phyloP scores from a whole-genome alignment of 2,113 vertebrate genomes.

The Hemiprocne comata region DNA sequence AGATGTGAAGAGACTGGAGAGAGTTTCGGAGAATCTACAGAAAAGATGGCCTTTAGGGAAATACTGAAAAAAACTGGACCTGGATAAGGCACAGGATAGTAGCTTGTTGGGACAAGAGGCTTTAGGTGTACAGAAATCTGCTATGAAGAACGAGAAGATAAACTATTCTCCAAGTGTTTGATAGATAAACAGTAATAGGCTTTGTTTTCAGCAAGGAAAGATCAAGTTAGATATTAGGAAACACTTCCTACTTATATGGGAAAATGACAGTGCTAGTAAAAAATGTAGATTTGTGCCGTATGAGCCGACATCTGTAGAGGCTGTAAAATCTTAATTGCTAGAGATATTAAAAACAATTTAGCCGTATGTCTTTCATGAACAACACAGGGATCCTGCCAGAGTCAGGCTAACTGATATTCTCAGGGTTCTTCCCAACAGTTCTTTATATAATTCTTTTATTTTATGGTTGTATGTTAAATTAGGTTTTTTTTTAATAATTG shows the following conservation, averaged over 20 bases:
- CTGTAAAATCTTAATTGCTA: constrained; percentile 42
- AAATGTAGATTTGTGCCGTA: not conserved
- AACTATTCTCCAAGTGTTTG: not conserved
- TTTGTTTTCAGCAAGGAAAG: not conserved
- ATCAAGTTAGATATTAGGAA: not conserved
- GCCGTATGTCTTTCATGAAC: not conserved
- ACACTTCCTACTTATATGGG: not conserved
- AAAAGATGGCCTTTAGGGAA: not conserved
- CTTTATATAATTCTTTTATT: not conserved
- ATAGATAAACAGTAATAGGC: not conserved
- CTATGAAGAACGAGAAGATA: not conserved
- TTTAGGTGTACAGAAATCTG: not conserved
- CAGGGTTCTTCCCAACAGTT: not conserved
- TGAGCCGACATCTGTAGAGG: not conserved
- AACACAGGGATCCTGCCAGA: not conserved
- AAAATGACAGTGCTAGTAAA: not conserved
- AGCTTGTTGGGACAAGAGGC: not conserved
- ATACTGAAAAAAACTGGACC: not conserved
- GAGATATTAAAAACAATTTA: constrained; percentile 28
- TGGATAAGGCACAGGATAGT: not conserved
- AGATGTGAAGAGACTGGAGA: not conserved
- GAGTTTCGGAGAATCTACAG: not conserved
- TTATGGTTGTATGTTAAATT: not conserved
- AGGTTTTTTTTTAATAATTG: not conserved
- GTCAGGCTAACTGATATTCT: not conserved